phyloP scores from a whole-genome alignment of 2,797 vertebrate genomes.

The Enteromius thamalakanensis region DNA sequence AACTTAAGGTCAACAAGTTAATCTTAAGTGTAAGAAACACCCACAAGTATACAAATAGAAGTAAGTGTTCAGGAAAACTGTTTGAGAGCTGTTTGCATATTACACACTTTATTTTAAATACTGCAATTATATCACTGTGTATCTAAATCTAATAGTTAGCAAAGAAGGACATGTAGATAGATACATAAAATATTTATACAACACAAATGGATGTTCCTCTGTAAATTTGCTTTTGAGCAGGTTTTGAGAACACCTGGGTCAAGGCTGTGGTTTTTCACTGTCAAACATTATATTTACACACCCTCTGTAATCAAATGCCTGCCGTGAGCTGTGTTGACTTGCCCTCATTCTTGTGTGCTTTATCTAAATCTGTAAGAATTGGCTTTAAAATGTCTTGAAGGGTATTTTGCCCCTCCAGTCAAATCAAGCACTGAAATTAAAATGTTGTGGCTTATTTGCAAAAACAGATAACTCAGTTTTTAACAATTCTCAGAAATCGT shows the following conservation, averaged over 20 bases:
- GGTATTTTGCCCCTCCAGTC: not conserved
- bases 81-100: not conserved
- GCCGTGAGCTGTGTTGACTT: not conserved
- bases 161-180: not conserved
- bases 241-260: conserved; percentile 11
- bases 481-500: no score
- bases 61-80: not conserved
- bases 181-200: not conserved
- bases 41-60: not conserved
- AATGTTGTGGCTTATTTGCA: not conserved
- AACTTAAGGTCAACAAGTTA: not conserved
- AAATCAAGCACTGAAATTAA: not conserved
- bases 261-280: not conserved
- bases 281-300: conserved; percentile 35
- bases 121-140: not conserved
- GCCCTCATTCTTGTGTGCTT: not conserved
- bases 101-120: not conserved
- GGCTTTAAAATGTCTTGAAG: not conserved
- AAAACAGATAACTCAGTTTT: no score
- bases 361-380: not conserved
- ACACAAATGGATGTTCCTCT: not conserved
- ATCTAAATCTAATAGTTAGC: not conserved
- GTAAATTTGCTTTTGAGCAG: conserved; percentile 7
- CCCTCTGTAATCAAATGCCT: conserved; percentile 15
- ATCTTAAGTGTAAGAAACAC: not conserved